A percentile compares a stretch with the other conserved stretches of the same genome.
These are phyloP conservation scores for Eurystomus glaucurus DNA, from an alignment of 2,797 vertebrate species.

Conservation along the genomic window DNA sequence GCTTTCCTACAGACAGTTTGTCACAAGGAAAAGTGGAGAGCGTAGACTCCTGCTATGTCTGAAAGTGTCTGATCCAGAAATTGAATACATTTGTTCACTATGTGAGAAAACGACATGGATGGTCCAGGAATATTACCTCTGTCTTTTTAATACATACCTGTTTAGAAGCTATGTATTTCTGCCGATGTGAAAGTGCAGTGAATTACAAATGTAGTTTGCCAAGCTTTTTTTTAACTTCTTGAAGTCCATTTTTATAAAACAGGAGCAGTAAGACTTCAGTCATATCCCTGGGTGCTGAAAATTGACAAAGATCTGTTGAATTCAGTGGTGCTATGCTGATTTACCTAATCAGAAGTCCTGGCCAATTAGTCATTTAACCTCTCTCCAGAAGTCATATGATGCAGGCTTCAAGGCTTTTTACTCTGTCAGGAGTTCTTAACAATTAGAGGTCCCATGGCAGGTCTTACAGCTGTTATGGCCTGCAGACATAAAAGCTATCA, in stretches of 20 bases:
- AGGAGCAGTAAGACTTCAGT: neutral
- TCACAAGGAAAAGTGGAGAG: neutral
- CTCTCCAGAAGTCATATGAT: neutral
- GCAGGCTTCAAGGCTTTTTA: neutral
- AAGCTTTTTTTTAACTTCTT: neutral
- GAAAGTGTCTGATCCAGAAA: constrained; percentile 14
- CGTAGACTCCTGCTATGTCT: neutral
- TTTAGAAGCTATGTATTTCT: neutral
- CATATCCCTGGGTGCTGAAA: neutral
- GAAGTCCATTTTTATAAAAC: neutral
- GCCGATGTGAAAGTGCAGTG: neutral
- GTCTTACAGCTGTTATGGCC: neutral
- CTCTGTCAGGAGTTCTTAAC: neutral
- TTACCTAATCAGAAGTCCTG: neutral
- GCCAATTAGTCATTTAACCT: neutral
- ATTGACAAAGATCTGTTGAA: neutral
- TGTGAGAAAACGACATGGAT: neutral
- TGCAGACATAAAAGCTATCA: neutral
- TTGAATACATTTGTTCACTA: neutral
- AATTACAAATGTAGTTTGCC: neutral
- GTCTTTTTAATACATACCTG: neutral
- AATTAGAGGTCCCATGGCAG: neutral
- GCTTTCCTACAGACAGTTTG: constrained; percentile 30
- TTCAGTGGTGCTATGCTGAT: neutral
- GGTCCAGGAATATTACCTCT: neutral